These are phyloP conservation scores for Octodonta nipae DNA, from an alignment of 2,888 invertebrate genomes.

Conservation along the genomic window DNA sequence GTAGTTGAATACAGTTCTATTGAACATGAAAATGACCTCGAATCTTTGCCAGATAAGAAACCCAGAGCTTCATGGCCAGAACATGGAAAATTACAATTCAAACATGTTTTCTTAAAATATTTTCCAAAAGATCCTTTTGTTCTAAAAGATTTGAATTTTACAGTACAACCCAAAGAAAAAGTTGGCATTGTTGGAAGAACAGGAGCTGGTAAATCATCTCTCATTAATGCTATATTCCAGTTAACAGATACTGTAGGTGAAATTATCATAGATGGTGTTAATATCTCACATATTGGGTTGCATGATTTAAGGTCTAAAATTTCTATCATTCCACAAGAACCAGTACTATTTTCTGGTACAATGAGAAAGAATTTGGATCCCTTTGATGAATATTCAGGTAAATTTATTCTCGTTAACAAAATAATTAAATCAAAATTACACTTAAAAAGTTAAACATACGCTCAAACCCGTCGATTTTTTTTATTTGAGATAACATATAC, in stretches of 20 bases:
- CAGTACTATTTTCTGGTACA: conserved; percentile 65
- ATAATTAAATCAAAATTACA: no score
- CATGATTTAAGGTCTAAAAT: conserved; percentile 40
- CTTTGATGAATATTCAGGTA: conserved; percentile 53
- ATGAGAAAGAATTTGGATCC: conserved; percentile 84
- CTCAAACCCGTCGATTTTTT: no score
- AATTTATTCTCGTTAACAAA: neutral
- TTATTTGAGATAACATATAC: no score
- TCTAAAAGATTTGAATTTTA: conserved; percentile 56
- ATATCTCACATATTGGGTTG: conserved; percentile 39
- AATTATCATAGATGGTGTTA: conserved; percentile 48
- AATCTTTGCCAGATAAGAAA: conserved; percentile 49
- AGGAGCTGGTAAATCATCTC: conserved; percentile 64
- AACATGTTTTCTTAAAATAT: conserved; percentile 47
- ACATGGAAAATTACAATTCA: conserved; percentile 54
- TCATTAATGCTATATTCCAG: conserved; percentile 58
- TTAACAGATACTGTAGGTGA: conserved; percentile 43
- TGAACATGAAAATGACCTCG: conserved; percentile 31
- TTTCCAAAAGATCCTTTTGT: conserved; percentile 55
- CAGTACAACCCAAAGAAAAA: conserved; percentile 55
- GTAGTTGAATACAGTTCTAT: conserved; percentile 37
- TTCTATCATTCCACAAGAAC: conserved; percentile 46
- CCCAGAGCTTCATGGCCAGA: conserved; percentile 64
- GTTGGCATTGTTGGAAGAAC: conserved; percentile 73
- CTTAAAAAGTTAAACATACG: no score